A percentile compares a stretch with the other conserved stretches of the same genome.
These are phyloP conservation scores for Scortum barcoo DNA, from an alignment of 2,113 vertebrate genomes.

Conservation along the genomic window DNA sequence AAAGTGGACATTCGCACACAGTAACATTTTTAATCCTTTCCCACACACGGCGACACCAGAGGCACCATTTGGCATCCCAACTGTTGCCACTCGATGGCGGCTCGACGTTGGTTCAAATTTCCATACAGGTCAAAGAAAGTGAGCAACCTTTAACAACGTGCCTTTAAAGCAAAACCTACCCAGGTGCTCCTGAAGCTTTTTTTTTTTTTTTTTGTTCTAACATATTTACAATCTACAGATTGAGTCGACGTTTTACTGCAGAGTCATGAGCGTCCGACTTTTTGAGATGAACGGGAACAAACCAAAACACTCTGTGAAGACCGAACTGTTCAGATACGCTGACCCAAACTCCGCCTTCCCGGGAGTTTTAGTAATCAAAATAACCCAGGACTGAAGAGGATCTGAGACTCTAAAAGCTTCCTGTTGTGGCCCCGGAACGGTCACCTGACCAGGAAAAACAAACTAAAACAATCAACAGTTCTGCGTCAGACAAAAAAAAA, in stretches of 20 bases:
- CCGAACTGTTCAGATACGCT: background rate
- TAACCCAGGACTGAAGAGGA: slow-evolving; percentile 8
- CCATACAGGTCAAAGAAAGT: background rate
- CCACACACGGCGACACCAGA: background rate
- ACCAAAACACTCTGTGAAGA: background rate
- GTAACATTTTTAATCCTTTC: background rate
- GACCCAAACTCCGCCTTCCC: slow-evolving; percentile 9
- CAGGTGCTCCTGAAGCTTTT: background rate
- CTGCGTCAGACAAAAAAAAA: slow-evolving; percentile 30
- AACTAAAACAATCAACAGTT: slow-evolving; percentile 37
- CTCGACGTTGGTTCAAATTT: background rate
- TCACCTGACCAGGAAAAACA: slow-evolving; percentile 37
- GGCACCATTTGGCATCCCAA: slow-evolving; percentile 14
- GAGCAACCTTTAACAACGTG: background rate
- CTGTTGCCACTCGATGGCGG: background rate
- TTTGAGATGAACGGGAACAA: background rate
- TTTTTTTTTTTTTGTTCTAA: slow-evolving; percentile 7
- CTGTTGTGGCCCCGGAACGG: background rate
- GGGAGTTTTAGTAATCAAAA: slow-evolving; percentile 37
- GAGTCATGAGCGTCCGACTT: slow-evolving; percentile 4
- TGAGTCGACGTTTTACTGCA: background rate
- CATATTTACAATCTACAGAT: slow-evolving; percentile 43
- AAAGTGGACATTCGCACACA: slow-evolving; percentile 3
- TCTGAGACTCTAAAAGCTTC: slow-evolving; percentile 25
- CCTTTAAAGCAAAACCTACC: background rate